Percentiles rank a stretch among this genome's conserved stretches.
These are phyloP conservation scores for Campoplex capitator DNA, from an alignment of 2,888 invertebrate genomes.

Conservation along the genomic window DNA sequence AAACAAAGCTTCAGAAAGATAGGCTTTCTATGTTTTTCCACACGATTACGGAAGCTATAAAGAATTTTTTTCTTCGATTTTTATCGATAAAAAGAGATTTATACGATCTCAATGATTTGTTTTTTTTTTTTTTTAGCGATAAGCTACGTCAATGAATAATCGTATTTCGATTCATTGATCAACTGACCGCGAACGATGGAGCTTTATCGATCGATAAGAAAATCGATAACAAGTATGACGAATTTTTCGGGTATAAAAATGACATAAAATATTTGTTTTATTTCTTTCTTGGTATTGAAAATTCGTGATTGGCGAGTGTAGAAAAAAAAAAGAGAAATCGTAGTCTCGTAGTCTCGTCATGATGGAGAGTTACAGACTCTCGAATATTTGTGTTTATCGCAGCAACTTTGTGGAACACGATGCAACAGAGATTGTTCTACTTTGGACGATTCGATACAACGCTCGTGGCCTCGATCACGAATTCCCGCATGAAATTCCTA, in stretches of 20 bases:
- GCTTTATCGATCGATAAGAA: neutral
- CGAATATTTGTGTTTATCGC: conserved; percentile 2
- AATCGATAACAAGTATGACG: neutral
- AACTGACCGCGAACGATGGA: neutral
- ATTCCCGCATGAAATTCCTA: conserved; percentile 5
- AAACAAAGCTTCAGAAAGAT: neutral
- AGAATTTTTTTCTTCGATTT: neutral
- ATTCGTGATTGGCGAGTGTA: neutral
- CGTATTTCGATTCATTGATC: conserved; percentile 12
- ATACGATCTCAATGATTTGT: neutral
- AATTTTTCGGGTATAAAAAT: neutral
- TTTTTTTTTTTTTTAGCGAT: neutral
- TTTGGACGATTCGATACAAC: conserved; percentile 24
- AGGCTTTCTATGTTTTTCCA: neutral
- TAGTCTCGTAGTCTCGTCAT: neutral
- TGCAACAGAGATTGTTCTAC: conserved; percentile 51
- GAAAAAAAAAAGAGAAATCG: conserved; percentile 7
- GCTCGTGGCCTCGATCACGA: conserved; percentile 36
- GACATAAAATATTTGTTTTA: neutral
- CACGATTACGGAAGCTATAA: neutral
- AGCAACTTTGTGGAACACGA: conserved; percentile 53
- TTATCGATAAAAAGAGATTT: neutral
- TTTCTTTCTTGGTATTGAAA: neutral
- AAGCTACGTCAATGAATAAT: conserved; percentile 6
- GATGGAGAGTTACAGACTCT: neutral